Conservation (phyloP, 2,888 invertebrate genomes). For the Calameuta idolon region DNA sequence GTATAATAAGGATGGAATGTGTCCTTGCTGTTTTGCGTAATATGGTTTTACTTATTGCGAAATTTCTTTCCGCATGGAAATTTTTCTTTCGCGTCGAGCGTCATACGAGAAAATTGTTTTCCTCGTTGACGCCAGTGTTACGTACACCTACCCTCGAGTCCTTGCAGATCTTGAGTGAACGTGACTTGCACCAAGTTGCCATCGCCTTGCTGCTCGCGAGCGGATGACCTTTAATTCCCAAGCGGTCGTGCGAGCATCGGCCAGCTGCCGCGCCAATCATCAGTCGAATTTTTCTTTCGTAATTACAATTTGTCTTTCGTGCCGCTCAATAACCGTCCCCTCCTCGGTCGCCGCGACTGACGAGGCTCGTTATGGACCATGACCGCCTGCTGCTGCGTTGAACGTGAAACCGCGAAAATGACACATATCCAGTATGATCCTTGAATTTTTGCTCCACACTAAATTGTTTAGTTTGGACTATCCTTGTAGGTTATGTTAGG, state of each 20-base stretch:
- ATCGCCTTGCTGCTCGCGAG: background rate
- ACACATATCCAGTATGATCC: background rate
- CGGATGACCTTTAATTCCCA: slow-evolving; percentile 6
- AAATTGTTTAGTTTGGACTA: background rate
- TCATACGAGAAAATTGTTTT: background rate
- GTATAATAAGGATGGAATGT: background rate
- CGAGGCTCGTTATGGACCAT: background rate
- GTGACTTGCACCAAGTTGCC: background rate
- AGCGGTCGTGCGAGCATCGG: background rate
- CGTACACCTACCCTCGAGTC: background rate
- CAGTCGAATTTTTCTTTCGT: slow-evolving; percentile 9
- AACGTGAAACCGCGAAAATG: background rate
- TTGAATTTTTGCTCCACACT: background rate
- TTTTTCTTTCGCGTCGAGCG: background rate
- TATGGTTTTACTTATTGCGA: background rate
- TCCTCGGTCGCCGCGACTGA: background rate
- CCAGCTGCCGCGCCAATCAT: slow-evolving; percentile 8
- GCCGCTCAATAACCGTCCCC: background rate
- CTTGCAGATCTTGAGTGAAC: background rate
- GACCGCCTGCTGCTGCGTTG: background rate
- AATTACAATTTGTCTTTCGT: slow-evolving; percentile 10
- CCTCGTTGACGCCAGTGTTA: background rate
- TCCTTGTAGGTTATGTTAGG: background rate
- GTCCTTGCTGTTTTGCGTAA: background rate
- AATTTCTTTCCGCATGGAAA: background rate